Percentiles rank a stretch among this genome's conserved stretches.
Evolutionary conservation across 2,113 vertebrate genomes (phyloP).

Genomic region (Baryphthengus martii): DNA sequence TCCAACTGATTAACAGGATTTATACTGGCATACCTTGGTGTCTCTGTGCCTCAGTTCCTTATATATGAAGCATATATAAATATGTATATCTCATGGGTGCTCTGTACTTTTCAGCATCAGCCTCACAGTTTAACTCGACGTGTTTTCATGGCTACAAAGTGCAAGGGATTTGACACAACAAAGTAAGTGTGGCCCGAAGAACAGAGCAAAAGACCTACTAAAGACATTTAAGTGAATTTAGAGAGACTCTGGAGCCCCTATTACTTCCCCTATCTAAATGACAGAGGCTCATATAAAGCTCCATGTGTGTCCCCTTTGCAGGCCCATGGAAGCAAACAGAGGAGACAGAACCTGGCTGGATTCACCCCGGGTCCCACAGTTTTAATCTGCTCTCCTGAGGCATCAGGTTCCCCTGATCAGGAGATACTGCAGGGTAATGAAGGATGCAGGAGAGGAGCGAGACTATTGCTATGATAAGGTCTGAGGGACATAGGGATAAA

Average conservation of each 20-base stretch:
- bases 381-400: not conserved
- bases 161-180: not conserved
- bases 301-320: accelerated
- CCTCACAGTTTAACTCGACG: accelerated
- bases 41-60: not conserved
- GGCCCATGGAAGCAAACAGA: not conserved
- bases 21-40: accelerated
- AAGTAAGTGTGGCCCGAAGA: not conserved
- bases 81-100: too few species aligned
- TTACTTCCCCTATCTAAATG: not conserved
- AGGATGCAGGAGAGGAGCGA: not conserved
- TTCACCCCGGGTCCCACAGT: too few species aligned
- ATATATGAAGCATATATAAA: accelerated
- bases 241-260: accelerated
- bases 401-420: not conserved
- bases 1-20: not conserved
- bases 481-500: not conserved
- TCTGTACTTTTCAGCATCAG: not conserved
- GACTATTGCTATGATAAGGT: not conserved
- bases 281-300: accelerated
- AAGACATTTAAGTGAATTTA: not conserved
- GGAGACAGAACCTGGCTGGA: not conserved
- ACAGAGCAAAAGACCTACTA: not conserved
- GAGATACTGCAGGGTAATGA: not conserved
- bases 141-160: not conserved